Evolutionary conservation across 2,797 vertebrate genomes (phyloP), one percentile per base, ranked within the genome.

Genomic region (Mastacembelus armatus): DNA sequence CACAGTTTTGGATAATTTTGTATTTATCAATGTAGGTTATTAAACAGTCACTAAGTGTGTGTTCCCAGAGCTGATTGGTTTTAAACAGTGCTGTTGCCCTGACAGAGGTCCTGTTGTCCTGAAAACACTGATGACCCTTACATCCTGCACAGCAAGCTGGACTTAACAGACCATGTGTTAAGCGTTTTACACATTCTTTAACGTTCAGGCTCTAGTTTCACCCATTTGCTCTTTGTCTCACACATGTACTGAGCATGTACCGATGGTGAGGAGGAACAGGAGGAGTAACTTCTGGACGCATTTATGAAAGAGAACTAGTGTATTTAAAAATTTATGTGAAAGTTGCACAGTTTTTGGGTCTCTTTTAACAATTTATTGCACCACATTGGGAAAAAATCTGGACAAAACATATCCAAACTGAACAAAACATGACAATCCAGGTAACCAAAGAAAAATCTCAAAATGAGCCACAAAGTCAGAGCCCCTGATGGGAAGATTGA

Each of bases 121-220:
- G 58, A 72, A 77, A 77, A 73, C 15, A 50, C 76, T 38, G 71
- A 82, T 81, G 83, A 87, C 78, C 77, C 80, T 71, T 33, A 76
- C 78, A 73, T 88, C 86, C 85, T 86, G 77, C 76, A 65, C 78
- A 86, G 68, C 40, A 10, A 65, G 66, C 50, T 66, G 66, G 62
- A 74, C 59, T 67, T 84, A 78, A 80, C 71, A 21, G 56, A 55
- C 73, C 83, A 91, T 85, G 84, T 85, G 84, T 87, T 85, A 66
- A 71, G 58, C 48, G 55, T 81, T 78, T 71, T 81, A 81, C 83
- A 82, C 86, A 88, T 89, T 85, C 81, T 83, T 86, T 60, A 48
- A 80, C 75, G 75, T 78, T 11, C 44, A 76, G 72, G 72, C 72
- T 83, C 81, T 48, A 55, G 58, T 84, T 88, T 84, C 86, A 90